Conservation (phyloP, 64 coral and sea anemone species). For the Trachythela sp. region DNA sequence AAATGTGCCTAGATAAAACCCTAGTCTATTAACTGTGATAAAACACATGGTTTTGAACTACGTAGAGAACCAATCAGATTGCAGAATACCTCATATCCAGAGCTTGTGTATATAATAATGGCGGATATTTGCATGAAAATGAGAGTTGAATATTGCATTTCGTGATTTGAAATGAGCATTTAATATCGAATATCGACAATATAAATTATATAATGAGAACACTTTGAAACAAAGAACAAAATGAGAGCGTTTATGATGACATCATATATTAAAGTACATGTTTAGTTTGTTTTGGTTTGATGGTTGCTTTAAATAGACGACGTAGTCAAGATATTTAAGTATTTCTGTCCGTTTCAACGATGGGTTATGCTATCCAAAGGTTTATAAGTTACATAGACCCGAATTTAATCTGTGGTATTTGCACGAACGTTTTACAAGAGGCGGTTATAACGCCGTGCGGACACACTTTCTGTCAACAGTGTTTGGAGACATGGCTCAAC, state of each 20-base stretch:
- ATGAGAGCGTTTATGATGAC: background rate
- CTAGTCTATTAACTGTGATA: too few species aligned
- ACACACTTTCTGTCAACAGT: conserved; percentile 81
- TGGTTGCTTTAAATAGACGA: background rate
- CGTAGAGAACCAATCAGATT: too few species aligned
- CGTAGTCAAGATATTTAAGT: background rate
- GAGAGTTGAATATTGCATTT: too few species aligned
- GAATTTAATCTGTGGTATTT: conserved; percentile 91
- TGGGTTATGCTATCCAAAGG: conserved; percentile 75
- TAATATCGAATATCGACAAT: too few species aligned
- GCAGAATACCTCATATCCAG: too few species aligned
- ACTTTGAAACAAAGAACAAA: background rate
- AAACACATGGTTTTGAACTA: too few species aligned
- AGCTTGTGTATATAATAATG: too few species aligned
- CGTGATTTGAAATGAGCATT: too few species aligned
- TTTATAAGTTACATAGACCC: conserved; percentile 80
- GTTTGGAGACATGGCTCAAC: conserved; percentile 52
- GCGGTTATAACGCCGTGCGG: conserved; percentile 90
- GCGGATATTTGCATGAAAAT: too few species aligned
- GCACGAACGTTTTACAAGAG: conserved; percentile 76
- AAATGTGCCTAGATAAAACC: too few species aligned
- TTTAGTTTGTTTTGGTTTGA: background rate
- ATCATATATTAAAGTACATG: background rate
- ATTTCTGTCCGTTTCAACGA: background rate
- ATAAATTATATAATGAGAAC: background rate